Evolutionary conservation across 2,113 vertebrate species (phyloP).

Genomic region (Zosterops pallidus): DNA sequence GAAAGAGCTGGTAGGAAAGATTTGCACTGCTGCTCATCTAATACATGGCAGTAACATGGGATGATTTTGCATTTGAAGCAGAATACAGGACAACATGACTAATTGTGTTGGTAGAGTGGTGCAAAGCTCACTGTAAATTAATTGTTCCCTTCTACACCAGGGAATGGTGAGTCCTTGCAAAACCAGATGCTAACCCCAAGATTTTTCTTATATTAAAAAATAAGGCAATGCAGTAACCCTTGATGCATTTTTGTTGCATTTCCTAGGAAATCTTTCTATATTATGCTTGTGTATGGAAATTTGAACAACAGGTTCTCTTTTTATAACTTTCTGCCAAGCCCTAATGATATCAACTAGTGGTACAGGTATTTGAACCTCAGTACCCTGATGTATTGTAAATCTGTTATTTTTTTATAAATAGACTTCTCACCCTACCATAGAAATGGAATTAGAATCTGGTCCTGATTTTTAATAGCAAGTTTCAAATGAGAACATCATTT

Average conservation of each 20-base stretch:
- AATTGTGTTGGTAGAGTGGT: not conserved
- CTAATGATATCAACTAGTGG: not conserved
- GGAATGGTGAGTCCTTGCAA: not conserved
- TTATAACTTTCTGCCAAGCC: not conserved
- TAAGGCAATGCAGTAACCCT: not conserved
- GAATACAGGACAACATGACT: not conserved
- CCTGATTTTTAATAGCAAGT: not conserved
- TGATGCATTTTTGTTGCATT: not conserved
- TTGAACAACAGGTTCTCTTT: not conserved
- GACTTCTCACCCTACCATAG: not conserved
- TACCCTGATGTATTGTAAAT: not conserved
- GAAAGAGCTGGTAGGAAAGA: not conserved
- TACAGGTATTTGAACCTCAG: not conserved
- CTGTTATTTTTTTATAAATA: not conserved
- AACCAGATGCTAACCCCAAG: not conserved
- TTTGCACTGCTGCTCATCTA: not conserved
- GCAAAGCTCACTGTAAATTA: not conserved
- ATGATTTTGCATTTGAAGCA: not conserved
- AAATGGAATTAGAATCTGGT: not conserved
- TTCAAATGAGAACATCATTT: not conserved
- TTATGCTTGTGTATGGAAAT: not conserved
- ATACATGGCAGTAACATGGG: not conserved
- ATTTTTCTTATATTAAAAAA: not conserved
- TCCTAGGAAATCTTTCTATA: not conserved
- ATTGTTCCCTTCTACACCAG: not conserved